Evolutionary conservation across 2,888 invertebrate genomes (phyloP).

Genomic region (Rhaphigaster nebulosa): DNA sequence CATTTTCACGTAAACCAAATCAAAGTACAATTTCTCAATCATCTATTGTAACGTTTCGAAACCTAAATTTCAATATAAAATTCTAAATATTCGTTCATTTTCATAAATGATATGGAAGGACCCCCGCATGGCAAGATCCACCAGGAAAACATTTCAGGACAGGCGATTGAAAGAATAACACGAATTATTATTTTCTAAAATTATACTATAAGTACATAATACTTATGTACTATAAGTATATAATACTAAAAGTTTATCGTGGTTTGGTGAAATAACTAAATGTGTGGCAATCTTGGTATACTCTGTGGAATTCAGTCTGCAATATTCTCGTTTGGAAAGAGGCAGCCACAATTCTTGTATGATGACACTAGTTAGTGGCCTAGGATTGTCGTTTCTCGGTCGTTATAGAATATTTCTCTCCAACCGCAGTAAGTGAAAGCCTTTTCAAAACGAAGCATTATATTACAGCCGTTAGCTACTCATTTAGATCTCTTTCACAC

Average conservation of each 20-base stretch:
- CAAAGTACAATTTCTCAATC: no score
- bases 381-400: neutral
- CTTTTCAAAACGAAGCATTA: neutral
- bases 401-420: neutral
- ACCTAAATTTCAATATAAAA: no score
- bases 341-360: neutral
- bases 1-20: no score
- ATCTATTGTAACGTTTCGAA: no score
- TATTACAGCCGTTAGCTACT: neutral
- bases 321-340: slow-evolving; percentile 17
- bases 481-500: neutral
- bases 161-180: no score
- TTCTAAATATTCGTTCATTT: no score
- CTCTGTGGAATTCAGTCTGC: neutral
- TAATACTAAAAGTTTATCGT: neutral
- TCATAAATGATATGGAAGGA: no score
- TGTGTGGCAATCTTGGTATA: neutral
- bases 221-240: neutral
- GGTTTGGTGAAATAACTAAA: neutral
- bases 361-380: slow-evolving; percentile 31
- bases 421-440: slow-evolving; percentile 21
- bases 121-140: no score
- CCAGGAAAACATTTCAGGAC: no score
- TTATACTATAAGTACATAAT: no score
- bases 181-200: no score